These are phyloP conservation scores for Sepioteuthis lessoniana DNA, from an alignment of 2,888 invertebrate species.

Conservation along the genomic window DNA sequence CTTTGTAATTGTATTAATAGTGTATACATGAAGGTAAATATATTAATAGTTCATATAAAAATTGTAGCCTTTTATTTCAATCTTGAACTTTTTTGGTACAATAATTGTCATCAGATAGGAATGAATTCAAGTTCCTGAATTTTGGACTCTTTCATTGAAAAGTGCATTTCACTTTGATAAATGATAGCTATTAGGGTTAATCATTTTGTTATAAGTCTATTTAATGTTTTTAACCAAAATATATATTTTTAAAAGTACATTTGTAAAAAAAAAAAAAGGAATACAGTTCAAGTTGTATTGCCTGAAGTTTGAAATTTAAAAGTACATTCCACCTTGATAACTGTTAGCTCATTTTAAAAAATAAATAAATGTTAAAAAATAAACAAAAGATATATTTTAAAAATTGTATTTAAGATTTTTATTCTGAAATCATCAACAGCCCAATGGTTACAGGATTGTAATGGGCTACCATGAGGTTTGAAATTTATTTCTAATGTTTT, in stretches of 20 bases:
- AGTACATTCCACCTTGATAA: slow-evolving; percentile 33
- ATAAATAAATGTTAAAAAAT: too few relatives aligned
- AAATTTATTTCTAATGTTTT: too few relatives aligned
- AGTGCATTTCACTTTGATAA: background rate
- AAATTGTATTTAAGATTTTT: too few relatives aligned
- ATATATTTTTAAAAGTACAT: background rate
- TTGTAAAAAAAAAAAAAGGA: background rate
- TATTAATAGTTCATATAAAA: background rate
- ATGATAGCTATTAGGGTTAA: background rate
- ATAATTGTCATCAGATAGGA: too few relatives aligned
- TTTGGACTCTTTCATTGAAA: slow-evolving; percentile 23
- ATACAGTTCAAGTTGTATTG: background rate
- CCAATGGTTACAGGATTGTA: too few relatives aligned
- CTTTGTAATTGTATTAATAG: slow-evolving; percentile 33
- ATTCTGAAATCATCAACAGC: too few relatives aligned
- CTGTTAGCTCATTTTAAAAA: background rate
- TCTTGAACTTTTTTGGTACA: too few relatives aligned
- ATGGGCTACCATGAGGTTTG: too few relatives aligned
- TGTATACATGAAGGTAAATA: background rate
- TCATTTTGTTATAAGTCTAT: background rate
- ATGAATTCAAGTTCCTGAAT: background rate
- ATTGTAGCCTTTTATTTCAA: background rate
- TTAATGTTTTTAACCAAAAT: slow-evolving; percentile 5
- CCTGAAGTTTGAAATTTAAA: background rate
- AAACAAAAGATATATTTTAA: too few relatives aligned